These are phyloP conservation scores for Phanerotoma sp. DNA, from an alignment of 2,888 invertebrate species.

Conservation along the genomic window DNA sequence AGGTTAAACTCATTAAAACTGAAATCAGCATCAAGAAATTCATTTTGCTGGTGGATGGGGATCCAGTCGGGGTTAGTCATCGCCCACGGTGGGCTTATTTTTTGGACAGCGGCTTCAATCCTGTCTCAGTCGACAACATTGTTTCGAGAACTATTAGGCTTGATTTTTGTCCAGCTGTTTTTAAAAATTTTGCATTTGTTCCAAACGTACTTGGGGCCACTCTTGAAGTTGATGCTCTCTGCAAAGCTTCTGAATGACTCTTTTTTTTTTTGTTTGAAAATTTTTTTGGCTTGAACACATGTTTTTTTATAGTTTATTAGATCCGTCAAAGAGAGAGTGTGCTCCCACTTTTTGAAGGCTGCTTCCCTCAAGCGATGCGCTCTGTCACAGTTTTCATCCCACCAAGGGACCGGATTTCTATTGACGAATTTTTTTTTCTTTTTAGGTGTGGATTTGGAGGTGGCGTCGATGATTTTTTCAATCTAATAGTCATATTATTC, in stretches of 20 bases:
- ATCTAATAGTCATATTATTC: too few relatives aligned
- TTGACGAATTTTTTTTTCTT: too few relatives aligned
- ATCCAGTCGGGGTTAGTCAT: neutral
- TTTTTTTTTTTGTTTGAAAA: slow-evolving; percentile 22
- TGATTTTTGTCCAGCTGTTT: slow-evolving; percentile 19
- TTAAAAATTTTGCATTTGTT: slow-evolving; percentile 25
- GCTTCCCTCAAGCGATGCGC: neutral
- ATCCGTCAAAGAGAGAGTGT: too few relatives aligned
- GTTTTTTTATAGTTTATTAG: slow-evolving; percentile 17
- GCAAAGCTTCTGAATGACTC: slow-evolving; percentile 13
- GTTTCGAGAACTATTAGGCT: neutral
- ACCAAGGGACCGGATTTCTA: neutral
- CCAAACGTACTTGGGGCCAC: slow-evolving; percentile 19
- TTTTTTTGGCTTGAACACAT: slow-evolving; percentile 11
- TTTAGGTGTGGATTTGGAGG: too few relatives aligned
- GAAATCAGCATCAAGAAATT: neutral
- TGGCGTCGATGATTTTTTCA: too few relatives aligned
- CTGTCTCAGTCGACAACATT: neutral
- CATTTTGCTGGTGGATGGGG: neutral
- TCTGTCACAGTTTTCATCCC: neutral
- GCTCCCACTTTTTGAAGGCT: slow-evolving; percentile 29
- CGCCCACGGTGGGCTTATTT: slow-evolving; percentile 2
- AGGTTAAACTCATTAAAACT: neutral
- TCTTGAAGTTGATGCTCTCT: slow-evolving; percentile 2
- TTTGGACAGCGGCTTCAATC: neutral